Evolutionary conservation across 2,113 vertebrate genomes (phyloP), one percentile per base, ranked within the genome.

Genomic region (Mastomys coucha): DNA sequence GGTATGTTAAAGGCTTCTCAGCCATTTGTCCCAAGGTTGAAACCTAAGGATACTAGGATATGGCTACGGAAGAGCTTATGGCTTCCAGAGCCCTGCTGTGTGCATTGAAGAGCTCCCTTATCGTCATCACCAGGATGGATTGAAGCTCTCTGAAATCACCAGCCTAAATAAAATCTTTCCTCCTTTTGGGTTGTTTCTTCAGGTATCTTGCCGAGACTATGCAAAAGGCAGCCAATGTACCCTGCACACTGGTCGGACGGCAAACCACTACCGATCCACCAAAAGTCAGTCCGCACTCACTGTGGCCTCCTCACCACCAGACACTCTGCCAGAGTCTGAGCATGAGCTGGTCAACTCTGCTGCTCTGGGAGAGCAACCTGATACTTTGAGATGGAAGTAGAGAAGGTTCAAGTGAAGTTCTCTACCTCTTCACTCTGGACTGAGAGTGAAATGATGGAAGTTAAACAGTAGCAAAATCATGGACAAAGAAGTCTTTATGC

Each of bases 401-500:
- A 80, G 24, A 86, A 56, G 70, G 36, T 70, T 91, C n/a, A 92
- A 75, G 24, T n/a, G 67, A 85, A 78, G 16, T 39, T 89, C 51
- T 96, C 33, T 31, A 49, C 91, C 53, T 82, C 5, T 45, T 69
- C 51, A 91, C 11, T 42, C 1, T 87, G 6, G 88, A 86, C 11
- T 77, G 20, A 12, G 89, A 63, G 94, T 45, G 65, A 67, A 93
- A 85, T 51, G 85, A 90, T 80, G 69, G 14, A 76, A 12, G 91
- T 72, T 56, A 78, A 75, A 93, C 89, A 60, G 53, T 58, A 88
- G 33, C 45, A 96, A 39, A 90, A 93, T 56, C 7, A 80, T 9
- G 10, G n/a, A 78, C 42, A 49, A 63, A 65, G 5, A 42, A 75
- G 14, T 10, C 28, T 51, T 73, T 58, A 86, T 16, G 69, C 13